Evolutionary conservation across 2,797 vertebrate genomes (phyloP).

Genomic region (Rhabdophis nuchalis): DNA sequence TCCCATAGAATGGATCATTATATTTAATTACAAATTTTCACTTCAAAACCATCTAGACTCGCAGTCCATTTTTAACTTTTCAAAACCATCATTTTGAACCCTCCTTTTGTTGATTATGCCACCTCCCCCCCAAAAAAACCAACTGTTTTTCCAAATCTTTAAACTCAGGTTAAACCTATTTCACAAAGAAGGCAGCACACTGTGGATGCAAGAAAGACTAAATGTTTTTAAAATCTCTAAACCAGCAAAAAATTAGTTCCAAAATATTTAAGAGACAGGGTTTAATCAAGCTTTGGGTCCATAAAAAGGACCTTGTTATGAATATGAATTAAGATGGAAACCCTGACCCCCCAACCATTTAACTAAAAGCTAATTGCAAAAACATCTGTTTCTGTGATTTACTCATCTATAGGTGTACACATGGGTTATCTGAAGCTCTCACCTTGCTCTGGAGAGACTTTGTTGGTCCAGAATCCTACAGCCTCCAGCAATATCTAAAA

Average conservation of each 20-base stretch:
- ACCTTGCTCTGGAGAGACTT: neutral
- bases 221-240: neutral
- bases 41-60: neutral
- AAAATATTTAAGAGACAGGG: neutral
- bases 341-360: neutral
- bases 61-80: neutral
- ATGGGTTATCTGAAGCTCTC: neutral
- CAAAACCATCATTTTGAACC: neutral
- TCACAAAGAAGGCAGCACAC: neutral
- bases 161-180: neutral
- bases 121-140: neutral
- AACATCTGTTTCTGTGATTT: neutral
- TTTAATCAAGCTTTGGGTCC: neutral
- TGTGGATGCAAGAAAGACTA: neutral
- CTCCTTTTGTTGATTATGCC: neutral
- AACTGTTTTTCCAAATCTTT: neutral
- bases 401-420: neutral
- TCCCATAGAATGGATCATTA: neutral
- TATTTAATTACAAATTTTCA: neutral
- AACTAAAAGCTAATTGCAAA: neutral
- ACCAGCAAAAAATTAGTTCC: neutral
- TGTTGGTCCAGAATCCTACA: neutral
- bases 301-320: neutral
- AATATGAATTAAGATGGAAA: neutral
- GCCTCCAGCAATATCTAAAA: neutral